Percentiles rank a stretch among this genome's conserved stretches.
Conservation (phyloP, 2,113 vertebrate genomes). For the Pionites leucogaster region DNA sequence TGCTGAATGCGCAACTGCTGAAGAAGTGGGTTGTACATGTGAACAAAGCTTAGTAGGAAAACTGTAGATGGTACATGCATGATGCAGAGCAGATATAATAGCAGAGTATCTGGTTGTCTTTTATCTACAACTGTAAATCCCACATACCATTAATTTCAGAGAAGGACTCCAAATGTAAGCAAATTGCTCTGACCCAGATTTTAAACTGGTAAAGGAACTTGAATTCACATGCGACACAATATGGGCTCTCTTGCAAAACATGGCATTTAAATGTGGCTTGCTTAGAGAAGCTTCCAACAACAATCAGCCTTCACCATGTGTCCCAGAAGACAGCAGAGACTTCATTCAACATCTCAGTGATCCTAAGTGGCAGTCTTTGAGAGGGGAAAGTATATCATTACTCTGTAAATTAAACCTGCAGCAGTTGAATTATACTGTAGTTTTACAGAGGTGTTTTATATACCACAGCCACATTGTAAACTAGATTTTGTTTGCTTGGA, state of each 20-base stretch:
- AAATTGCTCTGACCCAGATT: slow-evolving; percentile 61
- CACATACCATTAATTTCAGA: slow-evolving; percentile 29
- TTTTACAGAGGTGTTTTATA: slow-evolving; percentile 57
- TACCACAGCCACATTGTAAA: slow-evolving; percentile 38
- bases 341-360: neutral
- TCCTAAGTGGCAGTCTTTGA: slow-evolving; percentile 34
- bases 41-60: slow-evolving; percentile 41
- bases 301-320: neutral
- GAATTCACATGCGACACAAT: slow-evolving; percentile 31
- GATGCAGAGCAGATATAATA: slow-evolving; percentile 46
- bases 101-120: slow-evolving; percentile 42
- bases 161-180: slow-evolving; percentile 57
- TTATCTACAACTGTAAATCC: slow-evolving; percentile 23
- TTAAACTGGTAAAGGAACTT: slow-evolving; percentile 29
- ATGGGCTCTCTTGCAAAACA: slow-evolving; percentile 25
- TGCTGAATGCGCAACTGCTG: slow-evolving; percentile 37
- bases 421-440: slow-evolving; percentile 19
- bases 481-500: slow-evolving; percentile 37
- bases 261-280: slow-evolving; percentile 15
- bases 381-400: neutral
- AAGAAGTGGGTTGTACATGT: slow-evolving; percentile 31
- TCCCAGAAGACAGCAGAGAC: neutral
- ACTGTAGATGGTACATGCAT: neutral
- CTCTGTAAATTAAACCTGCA: slow-evolving; percentile 43
- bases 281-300: slow-evolving; percentile 15